Conservation (phyloP, 2,888 invertebrate genomes). For the Orthosia cruda region DNA sequence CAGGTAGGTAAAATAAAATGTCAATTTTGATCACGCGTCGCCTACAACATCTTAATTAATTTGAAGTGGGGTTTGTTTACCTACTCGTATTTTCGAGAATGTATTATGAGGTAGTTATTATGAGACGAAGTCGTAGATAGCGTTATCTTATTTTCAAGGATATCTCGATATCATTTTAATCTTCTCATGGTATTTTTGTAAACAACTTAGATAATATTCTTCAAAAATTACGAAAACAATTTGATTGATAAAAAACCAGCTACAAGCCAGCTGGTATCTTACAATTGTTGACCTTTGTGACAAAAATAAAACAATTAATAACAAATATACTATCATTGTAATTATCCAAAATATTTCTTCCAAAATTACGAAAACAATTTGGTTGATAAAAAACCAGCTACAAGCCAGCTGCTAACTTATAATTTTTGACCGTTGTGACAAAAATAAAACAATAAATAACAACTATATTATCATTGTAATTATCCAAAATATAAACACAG, state of each 20-base stretch:
- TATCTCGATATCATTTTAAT: not conserved
- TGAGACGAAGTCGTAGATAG: constrained; percentile 17
- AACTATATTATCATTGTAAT: not conserved
- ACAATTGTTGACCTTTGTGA: not conserved
- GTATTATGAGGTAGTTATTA: too few relatives aligned
- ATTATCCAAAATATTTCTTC: not conserved
- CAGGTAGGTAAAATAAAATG: too few relatives aligned
- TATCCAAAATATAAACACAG: constrained; percentile 5
- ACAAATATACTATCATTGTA: too few relatives aligned
- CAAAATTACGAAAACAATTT: not conserved
- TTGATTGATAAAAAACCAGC: too few relatives aligned
- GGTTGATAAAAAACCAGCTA: too few relatives aligned
- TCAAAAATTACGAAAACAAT: not conserved
- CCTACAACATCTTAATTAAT: not conserved
- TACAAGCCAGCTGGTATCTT: not conserved
- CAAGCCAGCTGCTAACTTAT: not conserved
- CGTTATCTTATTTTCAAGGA: constrained; percentile 19
- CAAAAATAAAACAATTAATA: not conserved
- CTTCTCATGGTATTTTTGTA: constrained; percentile 2
- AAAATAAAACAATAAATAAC: not conserved
- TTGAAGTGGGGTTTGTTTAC: not conserved
- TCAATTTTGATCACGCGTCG: too few relatives aligned
- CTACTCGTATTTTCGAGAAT: not conserved
- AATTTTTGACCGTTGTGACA: not conserved
- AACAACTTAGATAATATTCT: not conserved